Percentiles rank a stretch among this genome's conserved stretches.
Evolutionary conservation across 1,140 invertebrate species (phyloP).

Genomic region (Oncopodura yosiiana): DNA sequence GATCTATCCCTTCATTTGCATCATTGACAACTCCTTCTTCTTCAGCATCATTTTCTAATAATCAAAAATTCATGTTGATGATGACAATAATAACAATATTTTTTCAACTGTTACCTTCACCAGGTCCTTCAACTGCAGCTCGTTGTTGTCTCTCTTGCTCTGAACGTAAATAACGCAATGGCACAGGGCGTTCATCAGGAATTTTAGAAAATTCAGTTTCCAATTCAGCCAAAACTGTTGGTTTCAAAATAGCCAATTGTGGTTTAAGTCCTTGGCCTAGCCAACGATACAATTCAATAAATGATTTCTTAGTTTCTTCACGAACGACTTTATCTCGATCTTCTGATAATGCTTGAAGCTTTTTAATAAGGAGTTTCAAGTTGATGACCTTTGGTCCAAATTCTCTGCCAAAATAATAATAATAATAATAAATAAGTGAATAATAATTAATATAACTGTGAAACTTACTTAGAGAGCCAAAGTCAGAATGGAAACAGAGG

Average conservation of each 20-base stretch:
- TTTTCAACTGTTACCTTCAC: conserved; percentile 32
- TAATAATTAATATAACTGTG: conserved; percentile 5
- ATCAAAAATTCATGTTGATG: neutral
- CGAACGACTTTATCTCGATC: conserved; percentile 85
- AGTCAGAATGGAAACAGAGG: conserved; percentile 65
- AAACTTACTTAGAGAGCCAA: conserved; percentile 56
- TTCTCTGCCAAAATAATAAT: conserved; percentile 46
- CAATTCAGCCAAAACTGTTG: conserved; percentile 75
- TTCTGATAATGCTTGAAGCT: conserved; percentile 68
- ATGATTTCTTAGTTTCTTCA: conserved; percentile 78
- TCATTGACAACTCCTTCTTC: conserved; percentile 51
- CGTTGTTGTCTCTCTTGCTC: conserved; percentile 70
- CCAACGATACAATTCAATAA: conserved; percentile 88
- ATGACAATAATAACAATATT: neutral
- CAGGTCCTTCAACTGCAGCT: conserved; percentile 48
- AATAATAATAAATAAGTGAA: neutral
- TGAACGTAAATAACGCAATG: conserved; percentile 72
- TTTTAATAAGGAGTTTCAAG: conserved; percentile 81
- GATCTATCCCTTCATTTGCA: conserved; percentile 65
- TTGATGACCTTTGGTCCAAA: conserved; percentile 87
- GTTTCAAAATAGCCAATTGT: conserved; percentile 74
- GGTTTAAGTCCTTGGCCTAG: conserved; percentile 76
- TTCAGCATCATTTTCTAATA: conserved; percentile 6
- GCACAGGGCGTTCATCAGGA: conserved; percentile 57
- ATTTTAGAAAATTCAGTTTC: conserved; percentile 78